phyloP scores from a whole-genome alignment of 2,888 invertebrate genomes.

The Cryptophagus acutangulus region DNA sequence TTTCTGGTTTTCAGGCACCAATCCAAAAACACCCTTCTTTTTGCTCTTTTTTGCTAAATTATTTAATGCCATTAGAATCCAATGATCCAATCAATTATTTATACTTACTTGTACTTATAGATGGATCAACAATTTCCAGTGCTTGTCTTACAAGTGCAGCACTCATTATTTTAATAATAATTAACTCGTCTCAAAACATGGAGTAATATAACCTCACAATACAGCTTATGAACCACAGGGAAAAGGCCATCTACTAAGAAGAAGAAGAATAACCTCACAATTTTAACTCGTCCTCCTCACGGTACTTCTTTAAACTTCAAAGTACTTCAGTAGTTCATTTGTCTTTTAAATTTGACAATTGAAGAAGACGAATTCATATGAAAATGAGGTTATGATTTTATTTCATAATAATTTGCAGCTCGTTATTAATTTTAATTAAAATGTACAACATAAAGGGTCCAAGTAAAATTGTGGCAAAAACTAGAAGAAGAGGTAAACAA shows the following conservation, averaged over 20 bases:
- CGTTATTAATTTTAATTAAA: slow-evolving; percentile 13
- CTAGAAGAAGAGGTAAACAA: slow-evolving; percentile 47
- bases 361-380: too few relatives aligned
- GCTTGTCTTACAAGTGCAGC: slow-evolving; percentile 40
- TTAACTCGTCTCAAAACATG: not conserved
- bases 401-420: not conserved
- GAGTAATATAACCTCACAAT: not conserved
- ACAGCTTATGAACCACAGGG: too few relatives aligned
- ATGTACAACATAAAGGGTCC: slow-evolving; percentile 89
- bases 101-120: slow-evolving; percentile 18
- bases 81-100: not conserved
- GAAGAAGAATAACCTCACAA: too few relatives aligned
- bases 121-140: slow-evolving; percentile 39
- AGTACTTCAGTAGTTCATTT: too few relatives aligned
- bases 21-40: slow-evolving; percentile 29
- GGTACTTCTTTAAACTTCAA: too few relatives aligned
- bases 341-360: too few relatives aligned
- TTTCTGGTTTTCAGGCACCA: slow-evolving; percentile 36
- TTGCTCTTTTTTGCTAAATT: slow-evolving; percentile 11
- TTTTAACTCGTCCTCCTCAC: too few relatives aligned
- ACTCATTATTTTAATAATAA: slow-evolving; percentile 32
- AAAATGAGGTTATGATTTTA: too few relatives aligned
- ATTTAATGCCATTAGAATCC: slow-evolving; percentile 16
- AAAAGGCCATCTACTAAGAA: too few relatives aligned
- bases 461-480: slow-evolving; percentile 83